These are phyloP conservation scores for Macrobrachium rosenbergii DNA, from an alignment of 1,140 invertebrate genomes.

Conservation along the genomic window DNA sequence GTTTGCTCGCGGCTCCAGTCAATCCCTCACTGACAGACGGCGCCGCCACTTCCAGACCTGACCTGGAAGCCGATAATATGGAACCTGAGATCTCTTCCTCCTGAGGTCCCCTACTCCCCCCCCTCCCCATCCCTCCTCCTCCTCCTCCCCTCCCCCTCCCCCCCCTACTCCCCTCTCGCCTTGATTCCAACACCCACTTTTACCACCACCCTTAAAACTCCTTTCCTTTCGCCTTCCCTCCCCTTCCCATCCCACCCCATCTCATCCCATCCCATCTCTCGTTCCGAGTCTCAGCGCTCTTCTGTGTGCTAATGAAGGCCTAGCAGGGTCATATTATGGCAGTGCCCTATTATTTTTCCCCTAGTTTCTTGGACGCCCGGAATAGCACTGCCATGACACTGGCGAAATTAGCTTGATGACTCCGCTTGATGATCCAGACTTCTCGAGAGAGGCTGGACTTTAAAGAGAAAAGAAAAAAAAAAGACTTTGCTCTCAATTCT, in stretches of 20 bases:
- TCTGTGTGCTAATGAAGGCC: constrained; percentile 63
- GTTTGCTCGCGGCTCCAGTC: constrained; percentile 63
- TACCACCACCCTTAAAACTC: not conserved
- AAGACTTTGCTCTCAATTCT: too few relatives aligned
- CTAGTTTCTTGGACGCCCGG: constrained; percentile 38
- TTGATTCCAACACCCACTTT: not conserved
- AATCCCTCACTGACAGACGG: constrained; percentile 65
- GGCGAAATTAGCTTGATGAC: constrained; percentile 53
- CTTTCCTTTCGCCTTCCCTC: not conserved
- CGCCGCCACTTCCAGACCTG: constrained; percentile 62
- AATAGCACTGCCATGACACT: constrained; percentile 34
- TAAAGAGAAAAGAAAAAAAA: not conserved
- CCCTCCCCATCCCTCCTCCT: not conserved
- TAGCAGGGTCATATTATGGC: constrained; percentile 54
- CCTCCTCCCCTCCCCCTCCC: not conserved
- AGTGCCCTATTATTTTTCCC: constrained; percentile 56
- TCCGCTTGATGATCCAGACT: constrained; percentile 36
- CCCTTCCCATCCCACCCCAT: not conserved
- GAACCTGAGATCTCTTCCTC: constrained; percentile 60
- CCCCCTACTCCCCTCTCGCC: not conserved
- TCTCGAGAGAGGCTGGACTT: not conserved
- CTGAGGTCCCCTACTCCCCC: constrained; percentile 41
- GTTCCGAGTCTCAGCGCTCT: constrained; percentile 39
- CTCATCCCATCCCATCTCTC: not conserved
- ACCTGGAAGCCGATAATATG: constrained; percentile 63